A percentile compares a stretch with the other conserved stretches of the same genome.
Conservation (phyloP, 2,113 vertebrate species). For the Chamaetylas fuelleborni region DNA sequence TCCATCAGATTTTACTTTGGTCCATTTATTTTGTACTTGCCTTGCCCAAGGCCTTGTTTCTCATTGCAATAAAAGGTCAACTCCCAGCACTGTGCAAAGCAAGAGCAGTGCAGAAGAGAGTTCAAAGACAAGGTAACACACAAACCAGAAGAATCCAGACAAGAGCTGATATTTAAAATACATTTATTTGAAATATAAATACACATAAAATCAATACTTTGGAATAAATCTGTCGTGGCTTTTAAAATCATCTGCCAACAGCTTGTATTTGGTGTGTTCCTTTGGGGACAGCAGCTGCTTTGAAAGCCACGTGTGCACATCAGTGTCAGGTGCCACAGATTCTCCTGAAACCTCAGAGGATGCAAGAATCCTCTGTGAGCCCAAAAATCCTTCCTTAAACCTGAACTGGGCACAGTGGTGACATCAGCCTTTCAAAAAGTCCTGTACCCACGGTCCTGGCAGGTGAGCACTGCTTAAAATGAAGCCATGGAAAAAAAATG, state of each 20-base stretch:
- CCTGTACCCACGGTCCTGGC: rapidly evolving
- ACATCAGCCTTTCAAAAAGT: not conserved
- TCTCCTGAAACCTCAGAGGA: not conserved
- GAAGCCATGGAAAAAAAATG: too few relatives aligned
- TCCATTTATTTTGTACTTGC: conserved; percentile 54
- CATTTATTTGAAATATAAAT: not conserved
- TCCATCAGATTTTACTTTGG: conserved; percentile 52
- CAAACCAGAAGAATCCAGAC: not conserved
- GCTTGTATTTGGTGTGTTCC: not conserved
- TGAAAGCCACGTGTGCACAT: not conserved
- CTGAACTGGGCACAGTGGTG: not conserved
- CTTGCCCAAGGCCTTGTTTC: conserved; percentile 58
- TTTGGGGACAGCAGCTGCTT: not conserved
- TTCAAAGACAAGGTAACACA: not conserved
- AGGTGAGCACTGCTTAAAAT: not conserved
- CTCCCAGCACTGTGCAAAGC: conserved; percentile 16
- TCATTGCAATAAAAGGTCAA: conserved; percentile 60
- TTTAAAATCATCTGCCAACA: not conserved
- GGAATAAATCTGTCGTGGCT: not conserved
- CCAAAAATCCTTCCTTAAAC: not conserved
- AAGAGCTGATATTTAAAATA: not conserved
- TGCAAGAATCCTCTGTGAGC: not conserved
- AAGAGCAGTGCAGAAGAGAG: not conserved
- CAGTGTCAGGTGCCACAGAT: not conserved
- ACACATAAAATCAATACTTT: not conserved